Evolutionary conservation across 37 sponge, comb jelly and placozoan genomes (phyloP).

Genomic region (Beroe forskalii): DNA sequence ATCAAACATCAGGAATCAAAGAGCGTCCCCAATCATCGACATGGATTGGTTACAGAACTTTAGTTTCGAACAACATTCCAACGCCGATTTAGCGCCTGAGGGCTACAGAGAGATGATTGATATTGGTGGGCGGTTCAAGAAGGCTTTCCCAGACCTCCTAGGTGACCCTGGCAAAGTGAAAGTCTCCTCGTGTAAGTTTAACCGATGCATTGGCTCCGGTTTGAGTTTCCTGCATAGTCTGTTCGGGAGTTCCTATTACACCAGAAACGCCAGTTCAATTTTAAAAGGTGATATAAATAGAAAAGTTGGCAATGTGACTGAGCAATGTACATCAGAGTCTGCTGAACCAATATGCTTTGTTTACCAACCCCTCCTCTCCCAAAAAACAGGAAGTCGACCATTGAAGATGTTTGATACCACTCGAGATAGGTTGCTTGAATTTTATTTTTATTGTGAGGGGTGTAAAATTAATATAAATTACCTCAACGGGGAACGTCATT

Average conservation of each 20-base stretch:
- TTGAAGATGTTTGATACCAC: background rate
- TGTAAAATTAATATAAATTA: background rate
- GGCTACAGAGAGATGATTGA: background rate
- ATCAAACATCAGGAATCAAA: too few species aligned
- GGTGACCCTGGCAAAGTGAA: background rate
- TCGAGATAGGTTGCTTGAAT: background rate
- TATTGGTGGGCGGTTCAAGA: background rate
- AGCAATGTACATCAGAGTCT: background rate
- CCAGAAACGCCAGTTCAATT: background rate
- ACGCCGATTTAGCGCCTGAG: background rate
- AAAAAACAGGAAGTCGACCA: background rate
- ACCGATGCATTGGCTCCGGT: conserved; percentile 3
- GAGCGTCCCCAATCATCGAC: too few species aligned
- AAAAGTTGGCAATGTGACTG: too few species aligned
- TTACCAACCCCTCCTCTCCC: background rate
- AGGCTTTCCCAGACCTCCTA: too few species aligned
- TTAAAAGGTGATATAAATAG: too few species aligned
- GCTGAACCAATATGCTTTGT: conserved; percentile 9
- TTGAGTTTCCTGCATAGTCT: background rate
- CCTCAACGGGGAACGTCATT: background rate
- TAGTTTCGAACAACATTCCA: too few species aligned
- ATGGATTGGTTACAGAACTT: too few species aligned
- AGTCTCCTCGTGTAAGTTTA: background rate
- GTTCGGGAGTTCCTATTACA: background rate
- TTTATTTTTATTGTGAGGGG: background rate